A percentile compares a stretch with the other conserved stretches of the same genome.
These are phyloP conservation scores for Ericerus pela DNA, from an alignment of 1,140 invertebrate genomes.

Conservation along the genomic window DNA sequence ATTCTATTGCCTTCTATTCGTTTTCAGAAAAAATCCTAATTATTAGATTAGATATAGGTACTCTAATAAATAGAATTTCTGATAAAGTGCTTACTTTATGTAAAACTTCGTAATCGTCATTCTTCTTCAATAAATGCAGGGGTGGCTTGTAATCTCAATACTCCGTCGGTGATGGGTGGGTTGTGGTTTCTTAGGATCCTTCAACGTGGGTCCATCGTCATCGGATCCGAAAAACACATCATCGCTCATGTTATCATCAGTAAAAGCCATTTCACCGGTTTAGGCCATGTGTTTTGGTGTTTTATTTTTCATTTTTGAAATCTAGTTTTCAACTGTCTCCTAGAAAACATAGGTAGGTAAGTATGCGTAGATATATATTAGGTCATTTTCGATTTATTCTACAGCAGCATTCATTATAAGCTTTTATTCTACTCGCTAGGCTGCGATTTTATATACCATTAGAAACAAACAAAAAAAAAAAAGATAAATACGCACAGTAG, in stretches of 20 bases:
- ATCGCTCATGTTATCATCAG: slow-evolving; percentile 55
- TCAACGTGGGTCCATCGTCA: slow-evolving; percentile 22
- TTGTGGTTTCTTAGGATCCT: slow-evolving; percentile 23
- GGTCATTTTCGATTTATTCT: background rate
- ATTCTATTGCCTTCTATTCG: no score
- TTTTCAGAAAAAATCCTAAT: no score
- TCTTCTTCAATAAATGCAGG: background rate
- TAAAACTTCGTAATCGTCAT: background rate
- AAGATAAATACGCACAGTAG: no score
- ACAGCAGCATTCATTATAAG: no score
- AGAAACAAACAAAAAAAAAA: no score
- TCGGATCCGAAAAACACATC: slow-evolving; percentile 53
- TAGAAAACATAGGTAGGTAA: background rate
- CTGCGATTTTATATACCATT: no score
- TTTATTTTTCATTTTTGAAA: background rate
- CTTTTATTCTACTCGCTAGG: no score
- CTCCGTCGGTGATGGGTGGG: slow-evolving; percentile 53
- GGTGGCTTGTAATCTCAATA: slow-evolving; percentile 60
- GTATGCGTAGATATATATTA: background rate
- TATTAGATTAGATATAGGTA: no score
- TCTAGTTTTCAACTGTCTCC: background rate
- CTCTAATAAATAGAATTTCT: no score
- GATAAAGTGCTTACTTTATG: slow-evolving; percentile 8
- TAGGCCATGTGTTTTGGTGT: background rate
- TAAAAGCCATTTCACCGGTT: slow-evolving; percentile 31